Base-by-base conservation (phyloP, 2,113 vertebrate genomes). In the Chaetura pelagica region DNA sequence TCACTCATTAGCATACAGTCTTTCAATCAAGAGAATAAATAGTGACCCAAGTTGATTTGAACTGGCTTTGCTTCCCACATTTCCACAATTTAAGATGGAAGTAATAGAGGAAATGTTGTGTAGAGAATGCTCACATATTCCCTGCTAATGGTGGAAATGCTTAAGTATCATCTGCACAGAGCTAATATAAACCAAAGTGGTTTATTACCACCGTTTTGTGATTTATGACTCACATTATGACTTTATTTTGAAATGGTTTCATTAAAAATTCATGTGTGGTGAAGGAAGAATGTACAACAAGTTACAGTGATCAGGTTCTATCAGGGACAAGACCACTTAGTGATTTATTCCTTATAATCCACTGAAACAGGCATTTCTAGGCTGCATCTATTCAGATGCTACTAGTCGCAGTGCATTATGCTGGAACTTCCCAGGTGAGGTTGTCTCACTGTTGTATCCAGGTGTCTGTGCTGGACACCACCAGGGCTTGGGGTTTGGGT, bases 241-340 rank as follows among this genome's bases (percentile, higher is more conserved):
- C 90, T 96, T 98, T 97, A 84, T 92, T 96, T 98, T 98, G 97
- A 98, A 98, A 98, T 97, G 97, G 91, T 95, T 72, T 71, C 95
- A 98, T 98, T 93, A 98, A 98, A 98, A 98, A 98, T 98, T 98
- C 97, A 98, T 96, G 73, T 94, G 98, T 94, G 98, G 97, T 85
- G 48, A 82, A 67, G 94, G 94, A 61, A 96, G 96, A 90, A 96
- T 93, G 97, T 95, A 96, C 95, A 95, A 82, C 81, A 49, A 93
- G 97, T 57, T 96, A 75, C 86, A 94, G 84, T 9, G 84, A 94
- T 94, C 90, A 75, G 68, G 77, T 82, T 94, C 94, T 93, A 88
- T 94, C 52, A 48, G 73, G 89, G 75, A 80, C 54, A 51, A 95
- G 91, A 48, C 83, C 84, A 71, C 40, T 40, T 17, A 0, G 16